phyloP scores from a whole-genome alignment of 2,113 vertebrate species.

The Haliaeetus leucogaster region DNA sequence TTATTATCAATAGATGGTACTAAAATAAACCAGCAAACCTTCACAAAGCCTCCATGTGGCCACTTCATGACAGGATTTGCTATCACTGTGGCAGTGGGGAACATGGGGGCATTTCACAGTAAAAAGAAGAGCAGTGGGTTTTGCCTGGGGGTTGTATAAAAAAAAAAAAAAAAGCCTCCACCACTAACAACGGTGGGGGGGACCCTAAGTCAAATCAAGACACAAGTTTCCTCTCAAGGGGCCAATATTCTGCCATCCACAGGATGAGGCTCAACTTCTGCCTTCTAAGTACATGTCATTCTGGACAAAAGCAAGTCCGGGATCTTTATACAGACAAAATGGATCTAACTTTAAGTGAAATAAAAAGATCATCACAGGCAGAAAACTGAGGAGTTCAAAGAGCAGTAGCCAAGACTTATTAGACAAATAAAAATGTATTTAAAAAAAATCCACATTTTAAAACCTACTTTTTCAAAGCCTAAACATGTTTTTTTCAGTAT shows the following conservation, averaged over 20 bases:
- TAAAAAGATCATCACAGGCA: background rate
- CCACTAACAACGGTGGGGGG: too few relatives aligned
- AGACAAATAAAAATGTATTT: background rate
- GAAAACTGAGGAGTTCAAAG: background rate
- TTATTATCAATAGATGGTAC: background rate
- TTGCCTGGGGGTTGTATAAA: background rate
- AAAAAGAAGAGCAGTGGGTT: background rate
- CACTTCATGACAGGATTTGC: background rate
- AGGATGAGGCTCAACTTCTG: background rate
- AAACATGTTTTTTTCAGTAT: background rate
- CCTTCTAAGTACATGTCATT: background rate
- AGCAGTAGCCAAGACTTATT: background rate
- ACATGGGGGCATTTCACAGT: background rate
- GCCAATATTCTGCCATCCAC: background rate
- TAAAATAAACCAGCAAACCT: background rate
- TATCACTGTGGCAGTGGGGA: background rate
- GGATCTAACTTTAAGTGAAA: background rate
- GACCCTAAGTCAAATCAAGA: background rate
- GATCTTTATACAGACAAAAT: background rate
- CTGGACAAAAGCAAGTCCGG: background rate
- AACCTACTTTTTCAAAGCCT: background rate
- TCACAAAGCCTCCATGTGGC: background rate
- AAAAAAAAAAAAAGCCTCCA: background rate
- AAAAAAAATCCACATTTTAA: background rate
- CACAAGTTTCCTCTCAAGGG: background rate